Evolutionary conservation across 2,888 invertebrate species (phyloP), one percentile per base, ranked within the genome.

Genomic region (Caenorhabditis sp.): DNA sequence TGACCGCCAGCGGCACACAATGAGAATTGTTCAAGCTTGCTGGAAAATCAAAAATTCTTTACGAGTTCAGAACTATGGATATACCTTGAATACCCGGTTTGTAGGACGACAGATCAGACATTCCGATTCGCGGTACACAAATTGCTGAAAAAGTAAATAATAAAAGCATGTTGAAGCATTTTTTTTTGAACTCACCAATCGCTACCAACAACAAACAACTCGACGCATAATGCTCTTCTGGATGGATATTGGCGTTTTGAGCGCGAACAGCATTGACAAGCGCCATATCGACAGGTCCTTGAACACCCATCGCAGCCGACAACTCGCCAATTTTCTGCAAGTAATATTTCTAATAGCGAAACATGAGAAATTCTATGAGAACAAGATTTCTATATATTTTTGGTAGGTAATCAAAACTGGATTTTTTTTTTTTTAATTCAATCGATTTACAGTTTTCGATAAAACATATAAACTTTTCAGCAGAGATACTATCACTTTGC

Each of bases 201-300:
- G 97, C 99, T 5, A 99, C 99, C 95, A 99, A 95, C 70, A 99
- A 89, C 50, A 99, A 90, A 88, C 99, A 99, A 0, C 96, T 94
- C 49, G 95, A 91, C 36, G 67, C 52, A 72, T 87, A 88, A 67
- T 88, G 85, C 23, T 85, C 85, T 12, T 83, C 83, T 2, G 75
- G 70, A 25, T 70, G 63, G 14, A 68, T 49, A 21, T 78, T 71
- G 14, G 59, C 59, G 21, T 53, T 76, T 50, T 97, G 95, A 72
- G 93, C 92, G 82, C 94, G 92, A 10, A 99, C 89, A 0, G 96
- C 95, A 49, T 93, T 92, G 7, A 96, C 94, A 61, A 99, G 90
- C 0, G 95, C 94, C 0, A 97, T 95, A 89, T 99, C 99, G 0
- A 99, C 95, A 89, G 94, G 94, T 88, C 96, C 95, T 0, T 92